Conservation (phyloP, 2,888 invertebrate species). For the Trachelus tabidus region DNA sequence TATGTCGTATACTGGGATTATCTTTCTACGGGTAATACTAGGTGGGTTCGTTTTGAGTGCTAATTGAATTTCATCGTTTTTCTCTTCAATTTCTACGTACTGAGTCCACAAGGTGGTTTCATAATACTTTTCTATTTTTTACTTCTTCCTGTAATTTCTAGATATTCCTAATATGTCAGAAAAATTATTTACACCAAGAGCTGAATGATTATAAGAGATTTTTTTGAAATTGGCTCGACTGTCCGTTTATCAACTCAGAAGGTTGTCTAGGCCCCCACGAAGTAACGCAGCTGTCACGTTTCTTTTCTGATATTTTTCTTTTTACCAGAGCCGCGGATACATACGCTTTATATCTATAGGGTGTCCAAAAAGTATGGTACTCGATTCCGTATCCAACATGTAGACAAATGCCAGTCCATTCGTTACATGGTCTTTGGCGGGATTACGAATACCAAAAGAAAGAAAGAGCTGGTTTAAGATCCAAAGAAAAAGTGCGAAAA, state of each 20-base stretch:
- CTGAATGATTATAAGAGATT: not conserved
- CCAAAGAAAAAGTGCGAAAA: not conserved
- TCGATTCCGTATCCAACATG: not conserved
- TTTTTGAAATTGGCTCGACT: not conserved
- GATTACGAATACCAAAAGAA: not conserved
- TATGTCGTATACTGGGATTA: not conserved
- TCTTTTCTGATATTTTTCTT: slow-evolving; percentile 3
- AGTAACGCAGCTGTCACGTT: slow-evolving; percentile 2
- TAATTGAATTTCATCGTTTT: not conserved
- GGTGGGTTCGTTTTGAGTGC: no score
- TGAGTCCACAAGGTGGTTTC: not conserved
- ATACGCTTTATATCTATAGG: not conserved
- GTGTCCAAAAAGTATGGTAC: not conserved
- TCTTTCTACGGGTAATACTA: not conserved
- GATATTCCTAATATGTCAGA: not conserved
- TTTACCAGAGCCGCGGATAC: not conserved
- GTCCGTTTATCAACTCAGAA: not conserved
- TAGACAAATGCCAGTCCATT: not conserved
- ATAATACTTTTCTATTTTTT: not conserved
- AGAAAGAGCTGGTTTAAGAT: not conserved
- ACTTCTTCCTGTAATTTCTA: not conserved
- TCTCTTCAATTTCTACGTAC: not conserved
- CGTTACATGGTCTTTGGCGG: not conserved
- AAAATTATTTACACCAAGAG: not conserved
- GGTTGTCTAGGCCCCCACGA: slow-evolving; percentile 3